Evolutionary conservation across 2,113 vertebrate genomes (phyloP), one percentile per base, ranked within the genome.

Genomic region (Thryonomys swinderianus): DNA sequence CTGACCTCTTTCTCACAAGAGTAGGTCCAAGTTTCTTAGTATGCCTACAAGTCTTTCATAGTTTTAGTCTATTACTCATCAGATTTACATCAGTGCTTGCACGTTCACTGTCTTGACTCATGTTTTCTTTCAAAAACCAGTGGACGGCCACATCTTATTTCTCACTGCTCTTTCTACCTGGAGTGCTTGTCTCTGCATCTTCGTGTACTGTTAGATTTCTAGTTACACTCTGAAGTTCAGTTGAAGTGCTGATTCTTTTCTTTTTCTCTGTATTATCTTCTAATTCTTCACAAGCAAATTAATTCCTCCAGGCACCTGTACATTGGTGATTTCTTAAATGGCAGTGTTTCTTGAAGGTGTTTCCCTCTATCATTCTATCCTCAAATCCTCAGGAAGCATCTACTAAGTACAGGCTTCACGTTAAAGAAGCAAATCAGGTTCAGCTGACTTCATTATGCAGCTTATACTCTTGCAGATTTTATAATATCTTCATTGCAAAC

Each of bases 131-230:
- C 57, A 82, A 85, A 95, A 83, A 14, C 10, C 45, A 74, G 3
- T 94, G 30, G 9, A 25, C 21, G 62, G 92, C 32, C 10, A 83
- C 6, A 59, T 92, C 45, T 85, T 89, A 71, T 55, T 97, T 96
- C 37, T 32, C 89, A 12, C 48, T 93, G 67, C 40, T 88, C 89
- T 95, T 76, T 88, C 10, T 80, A 3, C 71, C 16, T 83, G 32
- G 40, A 95, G 59, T 80, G 30, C 42, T 94, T 90, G 48, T 40
- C 51, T 94, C 45, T 40, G 40, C 30, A 45, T 86, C 95, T 95
- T 96, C 25, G 45, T 86, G 5, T 90, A 89, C 40, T 84, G 40
- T 91, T 84, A 80, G 21, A 62, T 94, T 94, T 96, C 45, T 82
- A 84, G 80, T 78, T 82, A 92, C 87, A 23, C 37, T 91, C 53